Base-by-base conservation (phyloP, 2,113 vertebrate genomes). In the Myrmecophaga tridactyla region DNA sequence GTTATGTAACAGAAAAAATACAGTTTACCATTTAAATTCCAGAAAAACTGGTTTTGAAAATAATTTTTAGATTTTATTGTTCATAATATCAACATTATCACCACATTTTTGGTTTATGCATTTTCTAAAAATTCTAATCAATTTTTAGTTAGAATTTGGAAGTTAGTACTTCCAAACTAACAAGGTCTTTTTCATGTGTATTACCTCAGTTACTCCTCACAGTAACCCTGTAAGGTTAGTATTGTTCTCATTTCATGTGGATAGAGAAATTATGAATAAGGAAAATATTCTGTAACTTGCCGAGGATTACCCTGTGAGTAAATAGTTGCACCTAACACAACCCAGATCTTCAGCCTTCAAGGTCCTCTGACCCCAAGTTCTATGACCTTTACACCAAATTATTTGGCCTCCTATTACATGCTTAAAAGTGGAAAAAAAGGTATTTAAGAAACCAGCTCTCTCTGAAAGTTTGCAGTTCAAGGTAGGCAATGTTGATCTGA, bases 41-140 rank as follows among this genome's bases (percentile, higher is more conserved):
- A 51, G 43, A 86, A 87, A 92, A 89, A 56, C 6, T 81, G 13
- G 70, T 89, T 96, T 95, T 86, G 11, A 95, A 92, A 95, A 77
- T 92, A 34, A 81, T 75, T 70, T 86, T 87, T 80, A 36, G 25
- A 70, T 93, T 83, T 85, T 77, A 70, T 77, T 58, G 25, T 67
- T 92, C 31, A 78, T 72, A 72, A 76, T 82, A 69, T 83, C 62
- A 86, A 46, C 18, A 70, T 51, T 80, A 65, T 90, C 14, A 69
- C 25, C 34, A 82, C 6, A 67, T 69, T 89, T 93, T 92, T 11
- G 46, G 80, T 60, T 67, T 82, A 31, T 48, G 75, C 75, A 39
- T 67, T 67, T n/a, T 5, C 67, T 89, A 82, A 92, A 84, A 86
- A 90, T 48, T 75, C 1, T 70, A 58, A 89, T 89, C n/a, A 77